Conservation (phyloP, 2,888 invertebrate species). For the Oegoconia quadripuncta region DNA sequence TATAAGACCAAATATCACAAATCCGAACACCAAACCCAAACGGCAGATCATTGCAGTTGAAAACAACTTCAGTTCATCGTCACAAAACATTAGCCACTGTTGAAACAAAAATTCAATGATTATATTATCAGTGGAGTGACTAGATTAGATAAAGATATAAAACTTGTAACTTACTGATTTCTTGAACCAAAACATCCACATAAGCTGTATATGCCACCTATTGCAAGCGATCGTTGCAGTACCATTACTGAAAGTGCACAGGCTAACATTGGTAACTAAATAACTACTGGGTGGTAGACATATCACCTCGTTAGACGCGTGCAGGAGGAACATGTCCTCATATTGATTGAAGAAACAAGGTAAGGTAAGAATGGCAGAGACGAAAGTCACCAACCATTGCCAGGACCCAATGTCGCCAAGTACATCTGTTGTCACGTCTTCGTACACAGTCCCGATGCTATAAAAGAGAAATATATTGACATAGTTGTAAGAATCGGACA, state of each 20-base stretch:
- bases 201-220: slow-evolving; percentile 52
- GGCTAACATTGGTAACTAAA: slow-evolving; percentile 37
- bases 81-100: slow-evolving; percentile 65
- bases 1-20: slow-evolving; percentile 55
- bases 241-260: slow-evolving; percentile 44
- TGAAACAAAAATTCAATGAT: slow-evolving; percentile 3
- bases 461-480: slow-evolving; percentile 22
- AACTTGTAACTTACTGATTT: slow-evolving; percentile 58
- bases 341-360: slow-evolving; percentile 54
- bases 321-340: slow-evolving; percentile 55
- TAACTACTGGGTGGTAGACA: slow-evolving; percentile 40
- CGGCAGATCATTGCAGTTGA: slow-evolving; percentile 58
- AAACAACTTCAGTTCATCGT: slow-evolving; percentile 44
- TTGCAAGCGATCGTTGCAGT: slow-evolving; percentile 41
- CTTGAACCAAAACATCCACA: slow-evolving; percentile 60
- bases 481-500: no score
- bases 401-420: slow-evolving; percentile 60
- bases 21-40: slow-evolving; percentile 59
- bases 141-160: no score
- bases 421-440: slow-evolving; percentile 68
- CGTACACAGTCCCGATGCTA: slow-evolving; percentile 64
- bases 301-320: slow-evolving; percentile 33
- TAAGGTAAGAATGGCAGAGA: slow-evolving; percentile 43
- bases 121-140: neutral
- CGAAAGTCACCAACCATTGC: slow-evolving; percentile 63